Evolutionary conservation across 2,113 vertebrate species (phyloP).

Genomic region (Bubo scandiacus): DNA sequence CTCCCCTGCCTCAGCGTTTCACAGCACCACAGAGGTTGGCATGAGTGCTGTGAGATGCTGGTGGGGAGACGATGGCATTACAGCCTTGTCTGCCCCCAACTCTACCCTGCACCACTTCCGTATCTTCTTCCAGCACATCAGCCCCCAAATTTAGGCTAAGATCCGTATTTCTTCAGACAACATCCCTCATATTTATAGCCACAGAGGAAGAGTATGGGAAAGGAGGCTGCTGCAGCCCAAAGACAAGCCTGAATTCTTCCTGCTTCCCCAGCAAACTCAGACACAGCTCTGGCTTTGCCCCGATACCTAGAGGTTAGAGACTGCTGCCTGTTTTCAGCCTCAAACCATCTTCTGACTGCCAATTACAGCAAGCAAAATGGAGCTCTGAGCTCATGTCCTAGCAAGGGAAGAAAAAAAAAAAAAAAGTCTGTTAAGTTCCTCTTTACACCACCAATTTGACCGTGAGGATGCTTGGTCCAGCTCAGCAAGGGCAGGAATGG

Average conservation of each 20-base stretch:
- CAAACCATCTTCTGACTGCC: background rate
- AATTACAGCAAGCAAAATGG: background rate
- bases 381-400: background rate
- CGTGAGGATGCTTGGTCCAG: background rate
- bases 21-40: background rate
- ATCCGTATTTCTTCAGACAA: background rate
- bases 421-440: background rate
- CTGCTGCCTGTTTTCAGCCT: background rate
- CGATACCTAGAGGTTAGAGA: background rate
- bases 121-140: background rate
- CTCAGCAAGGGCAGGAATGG: background rate
- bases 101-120: fast-evolving
- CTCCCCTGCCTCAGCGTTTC: background rate
- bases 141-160: background rate
- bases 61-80: fast-evolving
- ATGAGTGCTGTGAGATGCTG: fast-evolving
- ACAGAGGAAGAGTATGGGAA: background rate
- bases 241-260: background rate
- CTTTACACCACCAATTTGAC: background rate
- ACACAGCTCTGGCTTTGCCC: background rate
- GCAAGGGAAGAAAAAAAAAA: background rate
- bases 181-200: background rate
- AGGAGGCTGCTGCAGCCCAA: background rate
- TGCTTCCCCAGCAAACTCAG: background rate
- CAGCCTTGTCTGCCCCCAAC: background rate